A percentile compares a stretch with the other conserved stretches of the same genome.
Conservation (phyloP, 2,888 invertebrate species). For the Bugulina stolonifera region DNA sequence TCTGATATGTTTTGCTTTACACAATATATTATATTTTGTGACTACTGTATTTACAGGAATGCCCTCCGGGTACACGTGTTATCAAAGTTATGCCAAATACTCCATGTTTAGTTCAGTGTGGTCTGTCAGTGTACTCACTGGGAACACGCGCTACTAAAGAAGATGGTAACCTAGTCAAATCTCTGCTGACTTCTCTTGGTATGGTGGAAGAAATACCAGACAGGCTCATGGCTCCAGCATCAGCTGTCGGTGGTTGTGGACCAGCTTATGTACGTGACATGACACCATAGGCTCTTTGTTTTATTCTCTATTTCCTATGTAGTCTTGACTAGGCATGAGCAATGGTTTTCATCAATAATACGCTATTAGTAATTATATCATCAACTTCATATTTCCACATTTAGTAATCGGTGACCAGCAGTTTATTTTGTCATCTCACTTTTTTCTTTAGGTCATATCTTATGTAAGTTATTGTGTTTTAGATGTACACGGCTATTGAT, state of each 20-base stretch:
- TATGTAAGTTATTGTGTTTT: constrained; percentile 1
- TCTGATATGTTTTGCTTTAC: too few relatives aligned
- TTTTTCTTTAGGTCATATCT: too few relatives aligned
- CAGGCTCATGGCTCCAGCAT: constrained; percentile 69
- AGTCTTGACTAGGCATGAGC: too few relatives aligned
- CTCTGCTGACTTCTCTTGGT: constrained; percentile 65
- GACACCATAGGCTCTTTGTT: too few relatives aligned
- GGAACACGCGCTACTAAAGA: constrained; percentile 61
- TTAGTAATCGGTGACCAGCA: too few relatives aligned
- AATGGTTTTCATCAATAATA: too few relatives aligned
- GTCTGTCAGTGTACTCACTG: constrained; percentile 75
- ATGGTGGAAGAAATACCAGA: constrained; percentile 77
- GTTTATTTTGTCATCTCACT: too few relatives aligned
- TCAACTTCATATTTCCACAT: too few relatives aligned
- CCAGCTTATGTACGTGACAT: constrained; percentile 78
- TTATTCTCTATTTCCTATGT: too few relatives aligned
- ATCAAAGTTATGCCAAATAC: constrained; percentile 89
- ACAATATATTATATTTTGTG: neutral
- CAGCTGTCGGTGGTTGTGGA: constrained; percentile 78
- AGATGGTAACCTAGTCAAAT: constrained; percentile 40
- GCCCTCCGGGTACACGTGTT: constrained; percentile 61
- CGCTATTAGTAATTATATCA: too few relatives aligned
- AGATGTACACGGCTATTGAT: constrained; percentile 76
- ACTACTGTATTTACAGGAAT: constrained; percentile 33
- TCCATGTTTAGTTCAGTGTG: constrained; percentile 73